Conservation (phyloP, 1,140 invertebrate species). For the Drosophila triauraria region DNA sequence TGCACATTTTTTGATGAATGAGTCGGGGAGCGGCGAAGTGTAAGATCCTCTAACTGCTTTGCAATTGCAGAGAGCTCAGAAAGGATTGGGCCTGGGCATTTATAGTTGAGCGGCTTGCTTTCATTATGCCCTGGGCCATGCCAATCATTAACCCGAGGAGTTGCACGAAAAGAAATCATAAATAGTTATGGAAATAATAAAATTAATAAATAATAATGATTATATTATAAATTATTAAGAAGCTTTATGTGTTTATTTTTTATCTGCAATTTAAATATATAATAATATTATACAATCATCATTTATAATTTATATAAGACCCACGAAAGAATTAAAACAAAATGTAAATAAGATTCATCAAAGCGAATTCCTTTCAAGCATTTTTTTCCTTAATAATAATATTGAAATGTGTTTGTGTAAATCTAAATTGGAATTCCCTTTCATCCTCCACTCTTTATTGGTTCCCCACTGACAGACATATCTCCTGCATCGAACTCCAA, state of each 20-base stretch:
- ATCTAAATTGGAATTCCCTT: slow-evolving; percentile 10
- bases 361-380: neutral
- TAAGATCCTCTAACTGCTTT: slow-evolving; percentile 36
- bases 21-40: slow-evolving; percentile 1
- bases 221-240: no score
- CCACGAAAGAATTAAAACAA: no score
- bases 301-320: no score
- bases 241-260: no score
- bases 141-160: slow-evolving; percentile 22
- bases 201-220: no score
- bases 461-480: neutral
- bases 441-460: neutral
- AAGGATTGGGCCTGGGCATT: slow-evolving; percentile 11
- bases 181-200: neutral
- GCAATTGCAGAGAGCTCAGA: slow-evolving; percentile 40
- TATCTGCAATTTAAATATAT: no score
- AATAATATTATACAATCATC: no score
- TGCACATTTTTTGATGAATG: slow-evolving; percentile 69
- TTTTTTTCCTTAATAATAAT: neutral
- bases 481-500: neutral
- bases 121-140: slow-evolving; percentile 15
- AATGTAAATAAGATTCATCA: neutral
- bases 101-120: slow-evolving; percentile 22
- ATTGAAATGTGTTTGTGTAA: no score
- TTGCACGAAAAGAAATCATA: neutral